Percentiles rank a stretch among this genome's conserved stretches.
Evolutionary conservation across 2,113 vertebrate genomes (phyloP).

Genomic region (Antidorcas marsupialis): DNA sequence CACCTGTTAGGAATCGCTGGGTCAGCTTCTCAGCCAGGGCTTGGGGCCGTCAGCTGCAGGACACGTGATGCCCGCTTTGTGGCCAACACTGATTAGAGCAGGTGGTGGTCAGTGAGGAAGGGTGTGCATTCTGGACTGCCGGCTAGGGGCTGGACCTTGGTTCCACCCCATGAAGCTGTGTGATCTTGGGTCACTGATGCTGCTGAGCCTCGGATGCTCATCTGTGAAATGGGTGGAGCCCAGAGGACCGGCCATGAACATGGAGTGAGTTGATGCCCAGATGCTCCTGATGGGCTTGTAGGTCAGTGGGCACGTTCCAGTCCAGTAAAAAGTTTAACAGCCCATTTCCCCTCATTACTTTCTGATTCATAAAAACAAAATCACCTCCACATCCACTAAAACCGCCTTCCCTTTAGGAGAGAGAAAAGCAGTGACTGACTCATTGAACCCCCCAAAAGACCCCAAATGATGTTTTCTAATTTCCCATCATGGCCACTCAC

Average conservation of each 20-base stretch:
- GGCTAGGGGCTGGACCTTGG: too few relatives aligned
- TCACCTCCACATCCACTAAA: neutral
- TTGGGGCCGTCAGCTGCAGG: accelerated
- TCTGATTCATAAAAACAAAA: neutral
- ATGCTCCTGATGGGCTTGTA: accelerated
- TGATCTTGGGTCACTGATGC: neutral
- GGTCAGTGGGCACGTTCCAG: neutral
- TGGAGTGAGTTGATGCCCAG: neutral
- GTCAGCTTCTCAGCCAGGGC: neutral
- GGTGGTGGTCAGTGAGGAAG: neutral
- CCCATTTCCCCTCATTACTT: neutral
- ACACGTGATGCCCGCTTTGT: accelerated
- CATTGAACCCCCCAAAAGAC: constrained; percentile 57
- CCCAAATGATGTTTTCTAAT: constrained; percentile 54
- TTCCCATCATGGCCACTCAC: constrained; percentile 52
- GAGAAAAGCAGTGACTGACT: constrained; percentile 51
- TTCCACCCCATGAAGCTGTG: too few relatives aligned
- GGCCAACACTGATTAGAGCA: neutral
- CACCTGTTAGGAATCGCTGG: neutral
- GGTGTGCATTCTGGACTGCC: neutral
- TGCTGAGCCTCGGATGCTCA: neutral
- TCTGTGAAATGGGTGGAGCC: neutral
- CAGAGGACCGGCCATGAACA: neutral
- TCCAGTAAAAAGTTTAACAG: accelerated
- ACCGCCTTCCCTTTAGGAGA: constrained; percentile 56